These are phyloP conservation scores for Cylloceria caligata DNA, from an alignment of 2,888 invertebrate species.

Conservation along the genomic window DNA sequence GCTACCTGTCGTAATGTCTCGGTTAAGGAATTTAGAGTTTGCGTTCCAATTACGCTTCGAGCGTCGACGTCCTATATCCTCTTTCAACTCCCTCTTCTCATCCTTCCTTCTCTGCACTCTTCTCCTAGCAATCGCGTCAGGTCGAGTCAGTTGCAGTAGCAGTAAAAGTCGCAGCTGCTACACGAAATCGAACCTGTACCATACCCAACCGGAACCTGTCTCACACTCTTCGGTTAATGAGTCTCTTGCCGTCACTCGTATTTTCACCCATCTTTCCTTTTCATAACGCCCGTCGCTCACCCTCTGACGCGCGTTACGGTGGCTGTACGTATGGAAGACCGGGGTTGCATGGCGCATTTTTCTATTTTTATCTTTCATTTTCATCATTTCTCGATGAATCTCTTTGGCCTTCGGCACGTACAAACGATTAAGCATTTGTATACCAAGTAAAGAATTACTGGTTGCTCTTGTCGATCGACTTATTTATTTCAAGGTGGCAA, in stretches of 20 bases:
- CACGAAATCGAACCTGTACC: constrained; percentile 22
- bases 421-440: no score
- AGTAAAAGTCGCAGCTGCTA: constrained; percentile 32
- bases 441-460: no score
- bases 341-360: no score
- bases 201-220: constrained; percentile 51
- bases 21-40: constrained; percentile 59
- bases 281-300: not conserved
- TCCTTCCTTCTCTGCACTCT: constrained; percentile 26
- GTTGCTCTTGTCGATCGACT: no score
- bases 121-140: constrained; percentile 9
- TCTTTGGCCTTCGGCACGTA: no score
- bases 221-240: constrained; percentile 45
- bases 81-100: constrained; percentile 4
- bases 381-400: no score
- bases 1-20: constrained; percentile 64
- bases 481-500: no score
- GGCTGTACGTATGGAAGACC: no score
- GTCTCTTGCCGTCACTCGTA: constrained; percentile 20
- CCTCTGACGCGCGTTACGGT: not conserved
- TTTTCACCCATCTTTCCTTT: constrained; percentile 1
- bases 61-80: constrained; percentile 27
- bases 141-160: constrained; percentile 30
- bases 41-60: constrained; percentile 65
- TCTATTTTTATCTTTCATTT: no score